Evolutionary conservation across 2,797 vertebrate species (phyloP).

Genomic region (Chrysolophus pictus): DNA sequence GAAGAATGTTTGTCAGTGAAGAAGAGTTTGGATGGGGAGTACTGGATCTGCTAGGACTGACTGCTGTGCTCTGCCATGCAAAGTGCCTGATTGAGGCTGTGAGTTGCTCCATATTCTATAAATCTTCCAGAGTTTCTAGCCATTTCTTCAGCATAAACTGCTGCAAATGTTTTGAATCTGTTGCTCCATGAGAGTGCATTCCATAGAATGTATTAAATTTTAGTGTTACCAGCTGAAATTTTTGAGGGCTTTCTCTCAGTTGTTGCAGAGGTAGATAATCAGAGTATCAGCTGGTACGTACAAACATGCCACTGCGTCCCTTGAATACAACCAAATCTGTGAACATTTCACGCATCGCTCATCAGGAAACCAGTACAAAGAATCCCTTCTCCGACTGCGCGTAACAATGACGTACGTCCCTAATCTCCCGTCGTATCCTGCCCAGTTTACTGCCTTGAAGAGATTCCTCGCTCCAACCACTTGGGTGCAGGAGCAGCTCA

Average conservation of each 20-base stretch:
- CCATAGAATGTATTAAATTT: constrained; percentile 11
- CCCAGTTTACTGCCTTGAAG: not conserved
- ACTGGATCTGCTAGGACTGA: not conserved
- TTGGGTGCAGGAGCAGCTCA: constrained; percentile 22
- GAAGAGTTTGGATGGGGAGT: not conserved
- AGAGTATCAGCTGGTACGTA: not conserved
- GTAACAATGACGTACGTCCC: accelerated
- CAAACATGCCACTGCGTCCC: not conserved
- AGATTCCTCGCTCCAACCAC: not conserved
- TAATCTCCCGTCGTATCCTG: accelerated
- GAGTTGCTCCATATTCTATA: not conserved
- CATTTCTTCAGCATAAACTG: not conserved
- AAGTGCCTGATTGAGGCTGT: not conserved
- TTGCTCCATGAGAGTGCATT: not conserved
- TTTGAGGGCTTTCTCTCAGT: constrained; percentile 7
- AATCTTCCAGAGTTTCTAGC: not conserved
- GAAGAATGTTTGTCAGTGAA: not conserved
- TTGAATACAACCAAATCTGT: not conserved
- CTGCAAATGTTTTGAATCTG: not conserved
- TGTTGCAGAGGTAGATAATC: not conserved
- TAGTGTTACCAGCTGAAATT: not conserved
- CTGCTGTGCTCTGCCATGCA: not conserved
- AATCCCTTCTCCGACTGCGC: not conserved
- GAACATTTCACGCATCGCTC: not conserved
- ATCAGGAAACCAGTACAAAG: not conserved